Conservation (phyloP, 2,888 invertebrate genomes). For the Anthrax anthrax region DNA sequence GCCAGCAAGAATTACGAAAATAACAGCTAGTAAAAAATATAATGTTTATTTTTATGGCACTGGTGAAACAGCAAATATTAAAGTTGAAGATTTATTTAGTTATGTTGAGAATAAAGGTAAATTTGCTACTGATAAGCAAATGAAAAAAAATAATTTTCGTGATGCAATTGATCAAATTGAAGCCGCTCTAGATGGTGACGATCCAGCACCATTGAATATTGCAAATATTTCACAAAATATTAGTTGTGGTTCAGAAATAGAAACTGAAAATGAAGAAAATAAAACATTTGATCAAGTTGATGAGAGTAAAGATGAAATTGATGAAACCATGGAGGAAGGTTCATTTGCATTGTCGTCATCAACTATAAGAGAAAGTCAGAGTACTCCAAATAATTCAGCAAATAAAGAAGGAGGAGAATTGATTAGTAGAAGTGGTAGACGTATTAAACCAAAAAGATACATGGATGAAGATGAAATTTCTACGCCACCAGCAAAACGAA, state of each 20-base stretch:
- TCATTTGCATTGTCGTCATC: not conserved
- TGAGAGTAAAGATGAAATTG: constrained; percentile 16
- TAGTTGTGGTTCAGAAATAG: not conserved
- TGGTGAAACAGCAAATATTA: constrained; percentile 71
- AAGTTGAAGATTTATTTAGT: constrained; percentile 71
- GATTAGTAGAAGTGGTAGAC: constrained; percentile 56
- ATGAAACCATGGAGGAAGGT: constrained; percentile 15
- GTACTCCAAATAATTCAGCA: not conserved
- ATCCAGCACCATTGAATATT: constrained; percentile 29
- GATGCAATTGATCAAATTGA: constrained; percentile 83
- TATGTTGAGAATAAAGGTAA: constrained; percentile 62
- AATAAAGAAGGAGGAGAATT: constrained; percentile 31
- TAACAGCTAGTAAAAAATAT: constrained; percentile 45
- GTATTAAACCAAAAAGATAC: constrained; percentile 53
- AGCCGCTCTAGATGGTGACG: constrained; percentile 51
- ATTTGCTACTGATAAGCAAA: constrained; percentile 55
- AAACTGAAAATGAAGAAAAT: constrained; percentile 2
- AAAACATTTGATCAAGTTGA: not conserved
- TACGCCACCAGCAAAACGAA: not conserved
- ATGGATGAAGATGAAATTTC: not conserved
- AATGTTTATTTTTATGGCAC: constrained; percentile 90
- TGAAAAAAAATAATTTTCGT: constrained; percentile 69
- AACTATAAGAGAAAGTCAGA: not conserved
- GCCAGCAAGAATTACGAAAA: constrained; percentile 57
- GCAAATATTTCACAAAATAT: not conserved